A percentile compares a stretch with the other conserved stretches of the same genome.
These are phyloP conservation scores for Pachycephus smyrnensis DNA, from an alignment of 2,888 invertebrate genomes.

Conservation along the genomic window DNA sequence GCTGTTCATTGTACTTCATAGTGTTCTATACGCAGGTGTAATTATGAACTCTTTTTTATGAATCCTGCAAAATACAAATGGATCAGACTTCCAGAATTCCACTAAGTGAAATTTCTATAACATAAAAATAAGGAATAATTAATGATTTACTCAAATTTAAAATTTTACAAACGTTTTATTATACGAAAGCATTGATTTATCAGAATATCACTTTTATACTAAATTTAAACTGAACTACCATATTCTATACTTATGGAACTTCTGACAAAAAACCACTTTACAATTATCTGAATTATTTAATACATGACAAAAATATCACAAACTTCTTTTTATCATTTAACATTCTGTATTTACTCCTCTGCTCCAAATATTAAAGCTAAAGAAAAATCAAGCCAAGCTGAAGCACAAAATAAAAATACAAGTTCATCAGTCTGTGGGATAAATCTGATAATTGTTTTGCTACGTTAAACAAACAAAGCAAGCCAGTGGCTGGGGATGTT, in stretches of 20 bases:
- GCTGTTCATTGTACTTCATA: background rate
- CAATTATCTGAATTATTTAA: background rate
- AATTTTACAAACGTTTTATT: background rate
- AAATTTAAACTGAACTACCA: background rate
- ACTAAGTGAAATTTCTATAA: background rate
- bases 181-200: background rate
- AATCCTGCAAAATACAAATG: background rate
- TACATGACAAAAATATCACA: background rate
- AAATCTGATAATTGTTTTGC: background rate
- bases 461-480: background rate
- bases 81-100: background rate
- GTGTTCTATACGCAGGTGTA: background rate
- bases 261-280: background rate
- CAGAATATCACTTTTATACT: background rate
- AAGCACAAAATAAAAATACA: background rate
- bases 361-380: background rate
- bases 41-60: background rate
- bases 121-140: background rate
- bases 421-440: background rate
- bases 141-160: background rate
- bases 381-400: background rate
- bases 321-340: background rate
- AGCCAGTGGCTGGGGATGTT: background rate
- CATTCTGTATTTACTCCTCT: background rate
- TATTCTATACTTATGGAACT: background rate